phyloP scores from a whole-genome alignment of 2,797 vertebrate genomes.

The Malurus leucopterus region DNA sequence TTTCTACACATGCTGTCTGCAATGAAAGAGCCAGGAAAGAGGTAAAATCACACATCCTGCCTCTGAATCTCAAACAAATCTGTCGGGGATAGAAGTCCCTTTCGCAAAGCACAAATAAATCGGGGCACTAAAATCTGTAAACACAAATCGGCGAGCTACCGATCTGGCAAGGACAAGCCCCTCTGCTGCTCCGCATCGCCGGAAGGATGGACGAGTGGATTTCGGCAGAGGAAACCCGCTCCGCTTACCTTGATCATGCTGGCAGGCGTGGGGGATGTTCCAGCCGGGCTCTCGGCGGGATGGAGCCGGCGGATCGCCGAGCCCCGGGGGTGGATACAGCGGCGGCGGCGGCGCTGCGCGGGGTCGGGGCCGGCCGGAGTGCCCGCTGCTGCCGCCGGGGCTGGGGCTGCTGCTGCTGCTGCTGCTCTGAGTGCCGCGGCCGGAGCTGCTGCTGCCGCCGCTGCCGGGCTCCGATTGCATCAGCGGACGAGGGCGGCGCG shows the following conservation, averaged over 20 bases:
- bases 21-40: not conserved
- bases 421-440: not conserved
- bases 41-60: not conserved
- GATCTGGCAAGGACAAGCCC: not conserved
- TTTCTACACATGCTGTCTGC: not conserved
- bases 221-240: not conserved
- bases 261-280: not conserved
- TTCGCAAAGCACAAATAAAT: not conserved
- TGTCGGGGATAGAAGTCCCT: not conserved
- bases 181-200: not conserved
- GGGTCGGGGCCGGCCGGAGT: not conserved
- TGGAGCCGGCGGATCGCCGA: not conserved
- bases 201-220: not conserved
- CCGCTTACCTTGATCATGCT: conserved; percentile 42
- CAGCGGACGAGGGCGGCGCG: conserved; percentile 38
- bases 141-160: not conserved
- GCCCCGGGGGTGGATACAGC: not conserved
- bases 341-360: not conserved
- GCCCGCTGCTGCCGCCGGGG: not conserved
- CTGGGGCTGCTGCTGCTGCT: not conserved
- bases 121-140: not conserved
- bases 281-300: not conserved
- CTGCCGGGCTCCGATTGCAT: conserved; percentile 36
- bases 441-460: not conserved
- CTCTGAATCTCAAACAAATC: not conserved